Evolutionary conservation across 2,797 vertebrate genomes (phyloP).

Genomic region (Pipistrellus pygmaeus): DNA sequence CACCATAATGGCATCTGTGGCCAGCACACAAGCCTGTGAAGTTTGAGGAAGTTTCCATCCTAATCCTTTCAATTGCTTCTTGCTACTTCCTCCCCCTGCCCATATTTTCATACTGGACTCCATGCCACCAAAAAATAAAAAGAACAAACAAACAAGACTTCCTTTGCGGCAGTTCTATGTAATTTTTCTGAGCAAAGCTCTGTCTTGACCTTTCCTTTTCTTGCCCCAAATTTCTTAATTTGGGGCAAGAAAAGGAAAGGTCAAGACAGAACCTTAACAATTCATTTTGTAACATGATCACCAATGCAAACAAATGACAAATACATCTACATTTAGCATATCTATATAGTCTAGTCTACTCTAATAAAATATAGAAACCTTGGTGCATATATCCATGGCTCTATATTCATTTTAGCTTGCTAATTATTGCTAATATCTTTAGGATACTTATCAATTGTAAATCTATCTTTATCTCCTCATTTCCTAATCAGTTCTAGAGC

Average conservation of each 20-base stretch:
- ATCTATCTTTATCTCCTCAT: slow-evolving; percentile 18
- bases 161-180: neutral
- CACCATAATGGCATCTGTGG: slow-evolving; percentile 45
- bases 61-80: slow-evolving; percentile 61
- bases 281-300: neutral
- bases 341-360: neutral
- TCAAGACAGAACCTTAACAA: slow-evolving; percentile 50
- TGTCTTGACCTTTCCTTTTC: too few relatives aligned
- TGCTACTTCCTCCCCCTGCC: neutral
- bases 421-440: slow-evolving; percentile 1
- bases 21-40: slow-evolving; percentile 40
- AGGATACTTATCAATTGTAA: neutral
- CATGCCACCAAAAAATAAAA: slow-evolving; percentile 35
- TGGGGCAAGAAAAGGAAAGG: slow-evolving; percentile 35
- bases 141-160: neutral
- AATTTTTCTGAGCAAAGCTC: slow-evolving; percentile 59
- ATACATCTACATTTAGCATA: neutral
- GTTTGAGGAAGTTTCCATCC: slow-evolving; percentile 37
- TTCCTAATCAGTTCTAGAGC: slow-evolving; percentile 31
- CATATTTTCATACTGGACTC: neutral
- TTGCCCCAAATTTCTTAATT: too few relatives aligned
- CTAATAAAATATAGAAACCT: neutral
- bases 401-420: neutral
- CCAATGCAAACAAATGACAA: slow-evolving; percentile 23
- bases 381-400: neutral